phyloP scores from a whole-genome alignment of 2,113 vertebrate species.

The Xerus inauris region DNA sequence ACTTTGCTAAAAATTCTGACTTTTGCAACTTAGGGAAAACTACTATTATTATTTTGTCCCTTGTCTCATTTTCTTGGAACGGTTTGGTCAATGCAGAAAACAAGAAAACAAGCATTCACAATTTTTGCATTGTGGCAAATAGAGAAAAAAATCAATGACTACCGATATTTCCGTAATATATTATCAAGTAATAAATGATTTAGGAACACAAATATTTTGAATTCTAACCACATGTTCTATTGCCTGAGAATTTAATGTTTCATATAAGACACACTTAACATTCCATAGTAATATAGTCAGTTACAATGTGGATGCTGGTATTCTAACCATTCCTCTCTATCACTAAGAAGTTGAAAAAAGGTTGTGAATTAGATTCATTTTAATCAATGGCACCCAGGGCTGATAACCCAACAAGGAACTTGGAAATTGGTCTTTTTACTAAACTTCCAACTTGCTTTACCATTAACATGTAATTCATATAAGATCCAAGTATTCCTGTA shows the following conservation, averaged over 20 bases:
- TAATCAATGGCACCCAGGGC: background rate
- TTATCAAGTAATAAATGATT: background rate
- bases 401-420: slow-evolving; percentile 39
- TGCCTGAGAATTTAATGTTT: slow-evolving; percentile 28
- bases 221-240: background rate
- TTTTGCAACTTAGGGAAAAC: slow-evolving; percentile 2
- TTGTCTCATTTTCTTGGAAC: slow-evolving; percentile 36
- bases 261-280: background rate
- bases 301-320: background rate
- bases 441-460: background rate
- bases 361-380: background rate
- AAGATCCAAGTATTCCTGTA: background rate
- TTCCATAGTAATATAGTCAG: background rate
- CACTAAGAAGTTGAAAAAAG: background rate
- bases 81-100: slow-evolving; percentile 1
- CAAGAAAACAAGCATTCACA: background rate
- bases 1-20: slow-evolving; percentile 35
- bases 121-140: background rate
- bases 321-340: background rate
- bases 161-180: background rate
- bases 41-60: background rate
- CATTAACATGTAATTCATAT: background rate
- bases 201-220: slow-evolving; percentile 20
- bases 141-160: slow-evolving; percentile 17
- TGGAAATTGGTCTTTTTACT: slow-evolving; percentile 4